phyloP scores from a whole-genome alignment of 2,113 vertebrate species.

The Eleginops maclovinus region DNA sequence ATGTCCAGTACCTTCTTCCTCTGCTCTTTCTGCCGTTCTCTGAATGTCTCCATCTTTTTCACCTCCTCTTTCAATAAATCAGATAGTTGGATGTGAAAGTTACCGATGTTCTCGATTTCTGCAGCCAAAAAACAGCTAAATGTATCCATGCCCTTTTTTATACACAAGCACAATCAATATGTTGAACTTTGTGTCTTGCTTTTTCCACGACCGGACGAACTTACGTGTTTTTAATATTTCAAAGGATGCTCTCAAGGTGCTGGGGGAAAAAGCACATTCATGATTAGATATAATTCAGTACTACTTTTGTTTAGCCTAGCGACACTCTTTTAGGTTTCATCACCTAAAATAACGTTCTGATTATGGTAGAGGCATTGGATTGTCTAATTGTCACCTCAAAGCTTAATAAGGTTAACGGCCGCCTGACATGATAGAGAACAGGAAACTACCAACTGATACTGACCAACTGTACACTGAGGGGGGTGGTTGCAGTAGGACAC shows the following conservation, averaged over 20 bases:
- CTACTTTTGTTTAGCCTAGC: too few relatives aligned
- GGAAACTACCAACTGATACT: constrained; percentile 19
- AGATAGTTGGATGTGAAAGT: constrained; percentile 92
- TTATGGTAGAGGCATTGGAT: background rate
- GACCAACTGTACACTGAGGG: background rate
- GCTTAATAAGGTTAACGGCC: background rate
- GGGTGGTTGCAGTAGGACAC: background rate
- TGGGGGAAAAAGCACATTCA: constrained; percentile 68
- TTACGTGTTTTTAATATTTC: constrained; percentile 92
- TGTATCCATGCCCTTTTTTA: background rate
- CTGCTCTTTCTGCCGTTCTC: constrained; percentile 94
- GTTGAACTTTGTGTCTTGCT: background rate
- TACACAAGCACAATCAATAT: background rate
- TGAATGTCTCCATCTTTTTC: constrained; percentile 91
- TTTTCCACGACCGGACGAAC: constrained; percentile 58
- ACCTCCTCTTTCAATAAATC: constrained; percentile 90
- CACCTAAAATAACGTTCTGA: too few relatives aligned
- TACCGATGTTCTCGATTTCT: constrained; percentile 94
- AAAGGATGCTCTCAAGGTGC: constrained; percentile 91
- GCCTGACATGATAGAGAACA: background rate
- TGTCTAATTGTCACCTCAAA: background rate
- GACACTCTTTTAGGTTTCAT: too few relatives aligned
- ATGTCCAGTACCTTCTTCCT: constrained; percentile 89
- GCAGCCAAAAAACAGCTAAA: constrained; percentile 29
- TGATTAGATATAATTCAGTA: too few relatives aligned